A percentile compares a stretch with the other conserved stretches of the same genome.
phyloP scores from a whole-genome alignment of 2,888 invertebrate species.

The Galeopsomyia nigrocyanea region DNA sequence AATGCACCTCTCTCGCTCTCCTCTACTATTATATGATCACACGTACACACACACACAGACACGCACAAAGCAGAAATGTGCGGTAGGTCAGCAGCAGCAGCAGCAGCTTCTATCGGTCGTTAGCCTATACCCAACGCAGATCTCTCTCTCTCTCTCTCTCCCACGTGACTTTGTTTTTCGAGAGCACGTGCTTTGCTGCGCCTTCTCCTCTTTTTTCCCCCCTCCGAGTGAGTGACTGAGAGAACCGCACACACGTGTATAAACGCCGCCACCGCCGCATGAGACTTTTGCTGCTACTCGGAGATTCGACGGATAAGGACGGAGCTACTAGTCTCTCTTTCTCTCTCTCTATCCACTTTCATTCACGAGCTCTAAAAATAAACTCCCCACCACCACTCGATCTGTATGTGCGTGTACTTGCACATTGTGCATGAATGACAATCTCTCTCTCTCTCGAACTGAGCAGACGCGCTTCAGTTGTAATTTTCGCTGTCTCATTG shows the following conservation, averaged over 20 bases:
- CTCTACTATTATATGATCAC: too few relatives aligned
- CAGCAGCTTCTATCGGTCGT: background rate
- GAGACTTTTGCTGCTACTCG: too few relatives aligned
- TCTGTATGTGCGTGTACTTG: conserved; percentile 45
- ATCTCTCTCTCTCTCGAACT: conserved; percentile 55
- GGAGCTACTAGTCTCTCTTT: background rate
- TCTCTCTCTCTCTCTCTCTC: conserved; percentile 14
- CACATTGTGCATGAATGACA: conserved; percentile 66
- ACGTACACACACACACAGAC: too few relatives aligned
- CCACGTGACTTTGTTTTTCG: conserved; percentile 41
- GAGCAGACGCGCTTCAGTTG: too few relatives aligned
- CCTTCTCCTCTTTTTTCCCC: conserved; percentile 8
- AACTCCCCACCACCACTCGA: conserved; percentile 52
- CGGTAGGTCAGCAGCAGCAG: too few relatives aligned
- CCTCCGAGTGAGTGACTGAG: too few relatives aligned
- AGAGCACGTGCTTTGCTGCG: conserved; percentile 10
- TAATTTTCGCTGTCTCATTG: too few relatives aligned
- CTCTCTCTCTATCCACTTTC: conserved; percentile 63
- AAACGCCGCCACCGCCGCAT: too few relatives aligned
- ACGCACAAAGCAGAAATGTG: too few relatives aligned
- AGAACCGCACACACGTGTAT: too few relatives aligned
- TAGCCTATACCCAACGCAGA: background rate
- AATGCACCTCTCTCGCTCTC: too few relatives aligned
- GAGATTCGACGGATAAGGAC: conserved; percentile 21
- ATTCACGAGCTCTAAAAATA: conserved; percentile 66